Conservation (phyloP, 2,797 vertebrate genomes). For the Dendrocincla tyrannina region DNA sequence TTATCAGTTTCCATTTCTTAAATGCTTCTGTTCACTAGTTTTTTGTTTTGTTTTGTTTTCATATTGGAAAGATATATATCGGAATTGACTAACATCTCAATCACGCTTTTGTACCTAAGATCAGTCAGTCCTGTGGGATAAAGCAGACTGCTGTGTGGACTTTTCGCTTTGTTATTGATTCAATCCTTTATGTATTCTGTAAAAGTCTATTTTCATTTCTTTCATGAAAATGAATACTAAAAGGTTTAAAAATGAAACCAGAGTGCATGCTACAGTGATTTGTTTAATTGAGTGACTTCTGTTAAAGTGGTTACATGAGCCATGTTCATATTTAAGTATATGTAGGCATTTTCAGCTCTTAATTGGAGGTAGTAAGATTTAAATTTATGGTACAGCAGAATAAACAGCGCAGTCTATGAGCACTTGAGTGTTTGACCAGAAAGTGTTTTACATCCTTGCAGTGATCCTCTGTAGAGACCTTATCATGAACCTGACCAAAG, state of each 20-base stretch:
- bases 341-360: background rate
- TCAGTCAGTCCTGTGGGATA: background rate
- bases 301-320: background rate
- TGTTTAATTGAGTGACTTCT: background rate
- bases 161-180: background rate
- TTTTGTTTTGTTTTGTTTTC: background rate
- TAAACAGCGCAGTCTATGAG: background rate
- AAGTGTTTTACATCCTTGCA: slow-evolving; percentile 10
- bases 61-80: background rate
- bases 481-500: slow-evolving; percentile 8
- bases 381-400: background rate
- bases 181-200: background rate
- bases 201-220: background rate
- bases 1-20: background rate
- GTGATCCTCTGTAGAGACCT: background rate
- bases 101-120: rapidly evolving
- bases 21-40: background rate
- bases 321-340: background rate
- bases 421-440: background rate
- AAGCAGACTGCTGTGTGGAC: background rate
- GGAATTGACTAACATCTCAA: background rate
- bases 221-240: background rate
- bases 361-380: background rate
- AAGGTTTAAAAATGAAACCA: background rate
- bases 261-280: background rate